Percentiles rank a stretch among this genome's conserved stretches.
Conservation (phyloP, 64 coral and sea anemone genomes). For the Porites lutea region DNA sequence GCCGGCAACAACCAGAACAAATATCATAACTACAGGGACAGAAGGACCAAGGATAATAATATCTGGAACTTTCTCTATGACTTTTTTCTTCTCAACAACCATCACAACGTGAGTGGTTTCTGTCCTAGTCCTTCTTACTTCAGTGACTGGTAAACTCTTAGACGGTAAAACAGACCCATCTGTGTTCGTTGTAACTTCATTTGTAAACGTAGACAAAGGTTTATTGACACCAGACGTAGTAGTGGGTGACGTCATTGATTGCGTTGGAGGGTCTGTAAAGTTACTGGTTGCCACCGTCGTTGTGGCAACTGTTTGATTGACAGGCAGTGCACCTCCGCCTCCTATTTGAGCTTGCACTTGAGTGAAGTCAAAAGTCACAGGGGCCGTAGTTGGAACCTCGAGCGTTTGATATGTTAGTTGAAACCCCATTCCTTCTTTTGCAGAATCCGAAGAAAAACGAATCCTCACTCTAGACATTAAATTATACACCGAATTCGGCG, state of each 20-base stretch:
- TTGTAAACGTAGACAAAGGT: constrained; percentile 24
- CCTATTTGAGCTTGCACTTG: not conserved
- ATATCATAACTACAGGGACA: constrained; percentile 32
- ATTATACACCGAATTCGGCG: not conserved
- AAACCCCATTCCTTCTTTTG: not conserved
- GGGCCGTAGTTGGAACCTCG: not conserved
- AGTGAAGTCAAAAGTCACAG: not conserved
- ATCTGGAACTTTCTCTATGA: constrained; percentile 40
- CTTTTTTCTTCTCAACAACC: not conserved
- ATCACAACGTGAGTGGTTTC: not conserved
- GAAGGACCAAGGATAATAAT: constrained; percentile 37
- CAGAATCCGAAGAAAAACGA: constrained; percentile 14
- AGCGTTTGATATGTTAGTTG: not conserved
- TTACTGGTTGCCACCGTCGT: not conserved
- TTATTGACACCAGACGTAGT: not conserved
- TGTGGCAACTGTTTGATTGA: constrained; percentile 17
- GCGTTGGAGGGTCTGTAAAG: not conserved
- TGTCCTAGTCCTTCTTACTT: constrained; percentile 4
- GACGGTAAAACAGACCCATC: not conserved
- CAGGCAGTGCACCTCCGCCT: not conserved
- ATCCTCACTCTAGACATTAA: constrained; percentile 33
- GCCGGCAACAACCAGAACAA: constrained; percentile 25
- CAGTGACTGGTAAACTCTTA: not conserved
- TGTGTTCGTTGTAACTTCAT: not conserved
- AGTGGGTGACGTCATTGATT: not conserved